A percentile compares a stretch with the other conserved stretches of the same genome.
These are phyloP conservation scores for Dolichomitus sp. DNA, from an alignment of 2,888 invertebrate genomes.

Conservation along the genomic window DNA sequence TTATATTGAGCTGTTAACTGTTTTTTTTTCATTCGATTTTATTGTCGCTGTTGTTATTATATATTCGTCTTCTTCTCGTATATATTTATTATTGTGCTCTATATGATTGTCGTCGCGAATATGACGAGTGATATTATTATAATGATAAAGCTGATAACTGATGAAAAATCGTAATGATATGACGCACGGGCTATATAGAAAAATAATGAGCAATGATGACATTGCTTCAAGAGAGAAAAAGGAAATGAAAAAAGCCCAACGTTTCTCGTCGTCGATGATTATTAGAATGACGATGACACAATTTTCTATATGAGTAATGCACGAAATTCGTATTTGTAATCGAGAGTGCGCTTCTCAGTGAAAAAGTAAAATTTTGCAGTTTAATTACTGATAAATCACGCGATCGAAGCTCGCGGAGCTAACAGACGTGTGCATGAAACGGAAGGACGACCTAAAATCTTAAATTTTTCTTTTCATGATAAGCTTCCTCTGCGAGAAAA, in stretches of 20 bases:
- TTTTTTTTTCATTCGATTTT: conserved; percentile 23
- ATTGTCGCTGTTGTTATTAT: conserved; percentile 24
- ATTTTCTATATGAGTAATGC: not conserved
- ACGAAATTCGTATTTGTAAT: not conserved
- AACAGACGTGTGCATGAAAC: conserved; percentile 62
- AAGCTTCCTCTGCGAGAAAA: not conserved
- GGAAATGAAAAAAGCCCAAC: not conserved
- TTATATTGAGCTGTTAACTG: conserved; percentile 24
- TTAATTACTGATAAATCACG: conserved; percentile 15
- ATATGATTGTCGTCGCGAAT: conserved; percentile 48
- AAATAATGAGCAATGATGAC: conserved; percentile 16
- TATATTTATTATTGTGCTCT: conserved; percentile 9
- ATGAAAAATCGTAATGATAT: conserved; percentile 47
- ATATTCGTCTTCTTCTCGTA: conserved; percentile 30
- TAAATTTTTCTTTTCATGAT: no score
- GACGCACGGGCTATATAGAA: conserved; percentile 28
- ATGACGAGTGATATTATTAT: conserved; percentile 64
- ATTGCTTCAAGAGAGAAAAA: conserved; percentile 15
- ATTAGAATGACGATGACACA: conserved; percentile 3
- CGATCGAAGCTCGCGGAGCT: conserved; percentile 46
- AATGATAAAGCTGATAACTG: conserved; percentile 30
- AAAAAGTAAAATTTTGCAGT: conserved; percentile 7
- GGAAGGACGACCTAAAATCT: conserved; percentile 47
- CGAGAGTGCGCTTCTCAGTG: not conserved
- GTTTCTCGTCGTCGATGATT: not conserved